phyloP scores from a whole-genome alignment of 2,113 vertebrate species.

The Nothocercus nigrocapillus region DNA sequence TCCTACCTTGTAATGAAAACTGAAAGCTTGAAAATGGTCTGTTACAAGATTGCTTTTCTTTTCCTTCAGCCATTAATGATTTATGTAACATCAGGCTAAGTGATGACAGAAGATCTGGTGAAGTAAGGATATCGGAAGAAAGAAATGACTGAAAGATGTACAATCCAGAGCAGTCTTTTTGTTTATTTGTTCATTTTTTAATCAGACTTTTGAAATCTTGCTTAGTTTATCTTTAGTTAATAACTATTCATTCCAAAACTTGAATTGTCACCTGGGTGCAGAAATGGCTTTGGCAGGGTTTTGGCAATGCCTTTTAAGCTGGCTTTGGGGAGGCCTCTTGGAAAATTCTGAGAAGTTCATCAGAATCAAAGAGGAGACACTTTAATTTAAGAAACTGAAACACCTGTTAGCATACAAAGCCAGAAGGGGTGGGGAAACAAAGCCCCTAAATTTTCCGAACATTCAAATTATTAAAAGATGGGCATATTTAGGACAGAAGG shows the following conservation, averaged over 20 bases:
- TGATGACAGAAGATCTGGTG: background rate
- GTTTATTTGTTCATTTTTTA: too few species aligned
- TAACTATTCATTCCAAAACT: background rate
- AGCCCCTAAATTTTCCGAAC: background rate
- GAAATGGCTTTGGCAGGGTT: background rate
- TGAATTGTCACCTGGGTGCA: background rate
- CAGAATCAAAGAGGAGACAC: background rate
- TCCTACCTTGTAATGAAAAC: background rate
- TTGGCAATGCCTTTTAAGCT: background rate
- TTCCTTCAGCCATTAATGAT: background rate
- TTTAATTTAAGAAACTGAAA: background rate
- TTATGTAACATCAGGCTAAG: background rate
- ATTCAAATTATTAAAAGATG: background rate
- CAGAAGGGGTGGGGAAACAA: background rate
- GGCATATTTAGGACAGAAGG: background rate
- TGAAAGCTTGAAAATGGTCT: background rate
- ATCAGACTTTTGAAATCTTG: background rate
- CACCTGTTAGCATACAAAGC: accelerated
- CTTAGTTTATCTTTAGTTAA: background rate
- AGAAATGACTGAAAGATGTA: background rate
- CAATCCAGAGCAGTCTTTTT: background rate
- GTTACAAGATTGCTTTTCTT: background rate
- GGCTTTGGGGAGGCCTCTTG: background rate
- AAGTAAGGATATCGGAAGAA: background rate
- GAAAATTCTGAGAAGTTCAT: background rate